Conservation (phyloP, 2,797 vertebrate species). For the Catostomus latipinnis region DNA sequence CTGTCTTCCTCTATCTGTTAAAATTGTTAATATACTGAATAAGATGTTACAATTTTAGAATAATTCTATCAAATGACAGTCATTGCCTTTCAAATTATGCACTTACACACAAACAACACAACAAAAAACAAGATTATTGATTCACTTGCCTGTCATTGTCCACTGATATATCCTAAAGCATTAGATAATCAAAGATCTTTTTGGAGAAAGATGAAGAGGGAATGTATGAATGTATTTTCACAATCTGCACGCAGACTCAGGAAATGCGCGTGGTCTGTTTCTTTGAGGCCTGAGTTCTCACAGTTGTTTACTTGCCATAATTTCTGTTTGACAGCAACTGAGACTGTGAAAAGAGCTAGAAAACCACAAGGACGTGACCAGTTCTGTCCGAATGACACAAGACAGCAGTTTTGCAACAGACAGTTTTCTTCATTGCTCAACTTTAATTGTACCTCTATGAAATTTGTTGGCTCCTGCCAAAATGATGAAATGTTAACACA, state of each 20-base stretch:
- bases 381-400: neutral
- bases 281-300: neutral
- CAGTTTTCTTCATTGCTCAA: neutral
- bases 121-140: neutral
- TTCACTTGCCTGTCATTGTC: neutral
- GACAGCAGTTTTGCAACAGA: neutral
- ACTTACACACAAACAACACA: neutral
- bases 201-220: neutral
- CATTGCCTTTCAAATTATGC: neutral
- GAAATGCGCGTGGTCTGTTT: neutral
- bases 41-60: no score
- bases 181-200: neutral
- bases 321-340: neutral
- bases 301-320: neutral
- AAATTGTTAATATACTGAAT: neutral
- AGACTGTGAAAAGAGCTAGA: neutral
- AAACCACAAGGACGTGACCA: neutral
- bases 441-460: neutral
- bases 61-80: no score
- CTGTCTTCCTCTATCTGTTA: neutral
- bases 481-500: slow-evolving; percentile 5
- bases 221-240: neutral
- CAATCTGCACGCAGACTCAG: neutral
- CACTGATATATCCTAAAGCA: neutral
- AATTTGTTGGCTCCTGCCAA: neutral